These are phyloP conservation scores for Cyanoramphus novaezelandiae DNA, from an alignment of 2,113 vertebrate genomes.

Conservation along the genomic window DNA sequence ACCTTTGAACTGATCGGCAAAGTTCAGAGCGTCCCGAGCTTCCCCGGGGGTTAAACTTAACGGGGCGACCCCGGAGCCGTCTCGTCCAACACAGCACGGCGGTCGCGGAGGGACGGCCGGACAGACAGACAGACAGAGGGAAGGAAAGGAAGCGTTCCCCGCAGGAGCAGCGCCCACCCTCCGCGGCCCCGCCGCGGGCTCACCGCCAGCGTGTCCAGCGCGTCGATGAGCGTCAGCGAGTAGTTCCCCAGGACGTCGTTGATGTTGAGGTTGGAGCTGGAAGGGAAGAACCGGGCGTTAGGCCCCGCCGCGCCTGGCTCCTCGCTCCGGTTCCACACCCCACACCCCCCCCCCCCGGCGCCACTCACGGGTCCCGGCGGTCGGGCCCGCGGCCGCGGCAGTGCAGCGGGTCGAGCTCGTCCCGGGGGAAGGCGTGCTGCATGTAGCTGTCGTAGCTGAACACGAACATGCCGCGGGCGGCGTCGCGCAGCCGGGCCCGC, in stretches of 20 bases:
- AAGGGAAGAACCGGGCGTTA: constrained; percentile 40
- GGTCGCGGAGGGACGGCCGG: background rate
- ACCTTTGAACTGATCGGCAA: background rate
- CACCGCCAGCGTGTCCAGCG: constrained; percentile 93
- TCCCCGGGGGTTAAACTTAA: background rate
- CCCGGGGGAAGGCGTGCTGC: constrained; percentile 92
- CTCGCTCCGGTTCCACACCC: background rate
- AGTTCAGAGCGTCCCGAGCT: background rate
- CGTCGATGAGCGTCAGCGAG: constrained; percentile 93
- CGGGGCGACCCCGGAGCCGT: background rate
- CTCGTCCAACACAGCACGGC: background rate
- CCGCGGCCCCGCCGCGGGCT: constrained; percentile 26
- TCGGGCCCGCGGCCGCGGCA: constrained; percentile 93
- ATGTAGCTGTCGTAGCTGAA: constrained; percentile 98
- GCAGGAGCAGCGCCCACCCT: background rate
- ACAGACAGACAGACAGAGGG: background rate
- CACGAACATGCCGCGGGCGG: constrained; percentile 92
- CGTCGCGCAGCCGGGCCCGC: constrained; percentile 83
- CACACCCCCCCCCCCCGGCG: fast-evolving
- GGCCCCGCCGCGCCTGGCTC: background rate
- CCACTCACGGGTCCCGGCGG: constrained; percentile 88
- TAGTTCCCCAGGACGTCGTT: constrained; percentile 98
- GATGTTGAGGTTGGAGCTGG: constrained; percentile 97
- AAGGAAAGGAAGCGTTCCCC: background rate
- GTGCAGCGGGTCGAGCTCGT: constrained; percentile 95